phyloP scores from a whole-genome alignment of 2,888 invertebrate species.

The Empis livida region DNA sequence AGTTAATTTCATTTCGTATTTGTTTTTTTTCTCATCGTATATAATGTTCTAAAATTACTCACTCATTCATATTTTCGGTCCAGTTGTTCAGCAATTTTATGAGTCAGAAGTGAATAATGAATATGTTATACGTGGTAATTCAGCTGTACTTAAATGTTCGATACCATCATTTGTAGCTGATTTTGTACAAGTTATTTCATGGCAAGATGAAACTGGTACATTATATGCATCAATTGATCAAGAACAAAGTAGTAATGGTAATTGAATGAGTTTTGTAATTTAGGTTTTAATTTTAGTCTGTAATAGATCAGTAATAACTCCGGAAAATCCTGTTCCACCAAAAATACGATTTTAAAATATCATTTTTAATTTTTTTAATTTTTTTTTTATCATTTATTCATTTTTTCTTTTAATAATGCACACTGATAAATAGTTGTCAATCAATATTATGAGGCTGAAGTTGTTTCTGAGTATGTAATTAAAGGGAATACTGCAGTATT shows the following conservation, averaged over 20 bases:
- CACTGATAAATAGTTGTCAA: slow-evolving; percentile 57
- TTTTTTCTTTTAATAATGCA: too few species aligned
- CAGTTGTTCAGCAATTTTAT: slow-evolving; percentile 59
- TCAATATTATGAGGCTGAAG: slow-evolving; percentile 80
- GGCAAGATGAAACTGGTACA: slow-evolving; percentile 47
- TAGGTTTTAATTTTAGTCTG: too few species aligned
- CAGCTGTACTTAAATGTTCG: slow-evolving; percentile 58
- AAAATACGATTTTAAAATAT: too few species aligned
- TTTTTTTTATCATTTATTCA: slow-evolving; percentile 6
- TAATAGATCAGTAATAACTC: neutral
- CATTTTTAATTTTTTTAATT: slow-evolving; percentile 2
- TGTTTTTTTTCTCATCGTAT: neutral
- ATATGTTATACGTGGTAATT: slow-evolving; percentile 60
- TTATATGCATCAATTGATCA: slow-evolving; percentile 31
- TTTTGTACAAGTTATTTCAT: slow-evolving; percentile 55
- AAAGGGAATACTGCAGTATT: slow-evolving; percentile 76
- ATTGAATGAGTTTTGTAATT: too few species aligned
- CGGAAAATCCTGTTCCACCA: neutral
- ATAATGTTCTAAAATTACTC: slow-evolving; percentile 2
- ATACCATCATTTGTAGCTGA: slow-evolving; percentile 63
- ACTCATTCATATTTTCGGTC: slow-evolving; percentile 1
- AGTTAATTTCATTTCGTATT: too few species aligned
- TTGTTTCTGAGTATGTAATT: slow-evolving; percentile 81
- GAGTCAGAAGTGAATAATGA: slow-evolving; percentile 60
- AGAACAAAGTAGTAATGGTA: slow-evolving; percentile 15